phyloP scores from a whole-genome alignment of 2,888 invertebrate species.

The Arctia plantaginis region DNA sequence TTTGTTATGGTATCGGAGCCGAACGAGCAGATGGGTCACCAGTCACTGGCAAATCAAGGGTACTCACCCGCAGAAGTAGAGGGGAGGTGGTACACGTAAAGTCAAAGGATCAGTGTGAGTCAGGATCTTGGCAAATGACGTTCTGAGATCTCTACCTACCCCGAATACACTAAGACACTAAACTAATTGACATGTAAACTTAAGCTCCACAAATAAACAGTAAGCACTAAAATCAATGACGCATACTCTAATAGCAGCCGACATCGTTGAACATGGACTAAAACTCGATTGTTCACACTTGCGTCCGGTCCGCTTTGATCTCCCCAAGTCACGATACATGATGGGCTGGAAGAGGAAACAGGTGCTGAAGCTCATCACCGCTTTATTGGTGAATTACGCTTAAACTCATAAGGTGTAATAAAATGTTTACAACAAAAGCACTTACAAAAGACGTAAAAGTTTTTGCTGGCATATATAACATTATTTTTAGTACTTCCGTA shows the following conservation, averaged over 20 bases:
- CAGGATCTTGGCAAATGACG: no score
- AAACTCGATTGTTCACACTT: conserved; percentile 45
- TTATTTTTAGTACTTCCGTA: background rate
- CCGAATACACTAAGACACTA: no score
- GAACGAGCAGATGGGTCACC: no score
- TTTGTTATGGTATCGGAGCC: no score
- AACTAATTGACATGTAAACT: background rate
- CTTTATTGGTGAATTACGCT: conserved; percentile 24
- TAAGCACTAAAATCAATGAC: conserved; percentile 20
- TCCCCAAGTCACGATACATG: conserved; percentile 16
- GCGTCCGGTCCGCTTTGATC: conserved; percentile 49
- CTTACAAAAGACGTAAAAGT: background rate
- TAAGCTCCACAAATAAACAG: background rate
- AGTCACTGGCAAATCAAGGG: no score
- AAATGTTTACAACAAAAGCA: background rate
- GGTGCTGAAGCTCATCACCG: conserved; percentile 43
- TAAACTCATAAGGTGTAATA: conserved; percentile 9
- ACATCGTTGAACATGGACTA: conserved; percentile 2
- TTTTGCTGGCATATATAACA: background rate
- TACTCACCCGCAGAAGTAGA: no score
- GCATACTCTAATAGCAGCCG: conserved; percentile 7
- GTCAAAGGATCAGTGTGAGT: no score
- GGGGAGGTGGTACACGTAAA: no score
- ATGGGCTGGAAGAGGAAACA: conserved; percentile 41
- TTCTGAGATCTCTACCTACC: no score